Conservation (phyloP, 2,797 vertebrate species). For the Scyliorhinus canicula region DNA sequence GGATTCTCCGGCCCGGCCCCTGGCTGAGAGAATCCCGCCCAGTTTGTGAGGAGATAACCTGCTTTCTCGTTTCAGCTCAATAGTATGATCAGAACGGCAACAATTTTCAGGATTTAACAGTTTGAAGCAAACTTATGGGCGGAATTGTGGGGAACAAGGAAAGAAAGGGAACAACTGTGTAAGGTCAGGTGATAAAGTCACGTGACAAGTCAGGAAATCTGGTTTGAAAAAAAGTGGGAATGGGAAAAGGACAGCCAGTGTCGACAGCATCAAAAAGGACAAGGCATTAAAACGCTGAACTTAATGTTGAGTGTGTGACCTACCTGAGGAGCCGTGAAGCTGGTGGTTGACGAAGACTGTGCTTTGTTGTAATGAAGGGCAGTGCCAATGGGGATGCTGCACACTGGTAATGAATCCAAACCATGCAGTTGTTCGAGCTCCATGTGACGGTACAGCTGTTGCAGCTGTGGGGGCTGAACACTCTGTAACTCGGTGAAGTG, state of each 20-base stretch:
- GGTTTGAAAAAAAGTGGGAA: background rate
- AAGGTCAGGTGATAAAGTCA: too few relatives aligned
- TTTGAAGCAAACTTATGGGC: too few relatives aligned
- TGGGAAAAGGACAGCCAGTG: background rate
- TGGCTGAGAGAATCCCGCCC: too few relatives aligned
- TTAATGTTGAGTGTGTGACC: background rate
- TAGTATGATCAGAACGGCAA: too few relatives aligned
- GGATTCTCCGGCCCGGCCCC: too few relatives aligned
- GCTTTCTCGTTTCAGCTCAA: too few relatives aligned
- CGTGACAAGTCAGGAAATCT: too few relatives aligned
- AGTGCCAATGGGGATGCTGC: background rate
- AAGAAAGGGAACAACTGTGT: too few relatives aligned
- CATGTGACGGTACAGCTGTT: slow-evolving; percentile 76
- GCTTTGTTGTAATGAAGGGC: background rate
- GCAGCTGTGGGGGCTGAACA: slow-evolving; percentile 80
- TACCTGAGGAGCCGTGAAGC: background rate
- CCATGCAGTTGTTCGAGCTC: slow-evolving; percentile 79
- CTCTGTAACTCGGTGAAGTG: slow-evolving; percentile 96
- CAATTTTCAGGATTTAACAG: too few relatives aligned
- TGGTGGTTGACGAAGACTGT: background rate
- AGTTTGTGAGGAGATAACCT: too few relatives aligned
- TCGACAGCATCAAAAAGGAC: background rate
- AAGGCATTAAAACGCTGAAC: background rate
- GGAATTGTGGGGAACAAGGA: too few relatives aligned
- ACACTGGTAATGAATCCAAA: slow-evolving; percentile 57